Percentiles rank a stretch among this genome's conserved stretches.
Evolutionary conservation across 2,797 vertebrate species (phyloP).

Genomic region (Eurystomus glaucurus): DNA sequence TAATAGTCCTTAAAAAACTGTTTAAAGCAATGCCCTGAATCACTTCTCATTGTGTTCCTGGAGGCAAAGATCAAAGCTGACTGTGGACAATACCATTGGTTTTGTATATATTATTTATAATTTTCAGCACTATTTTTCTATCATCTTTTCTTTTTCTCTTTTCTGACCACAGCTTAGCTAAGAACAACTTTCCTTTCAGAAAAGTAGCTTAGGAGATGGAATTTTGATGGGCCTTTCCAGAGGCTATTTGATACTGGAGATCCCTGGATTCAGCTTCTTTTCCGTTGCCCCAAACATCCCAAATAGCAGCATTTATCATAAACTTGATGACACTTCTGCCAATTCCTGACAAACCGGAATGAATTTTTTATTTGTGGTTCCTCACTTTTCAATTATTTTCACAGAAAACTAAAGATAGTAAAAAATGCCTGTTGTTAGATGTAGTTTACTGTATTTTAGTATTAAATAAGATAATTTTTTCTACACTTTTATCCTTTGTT

Average conservation of each 20-base stretch:
- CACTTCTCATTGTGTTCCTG: not conserved
- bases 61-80: not conserved
- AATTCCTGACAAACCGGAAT: not conserved
- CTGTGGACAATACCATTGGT: not conserved
- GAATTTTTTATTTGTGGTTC: not conserved
- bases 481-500: not conserved
- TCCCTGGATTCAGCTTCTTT: not conserved
- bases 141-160: not conserved
- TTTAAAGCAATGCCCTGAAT: not conserved
- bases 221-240: not conserved
- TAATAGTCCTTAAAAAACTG: not conserved
- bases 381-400: not conserved
- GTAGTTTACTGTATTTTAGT: not conserved
- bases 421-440: not conserved
- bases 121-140: not conserved
- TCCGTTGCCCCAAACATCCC: not conserved
- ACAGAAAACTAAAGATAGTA: not conserved
- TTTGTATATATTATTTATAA: not conserved
- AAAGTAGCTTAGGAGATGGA: not conserved
- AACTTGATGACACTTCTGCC: not conserved
- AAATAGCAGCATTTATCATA: not conserved
- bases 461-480: not conserved
- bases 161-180: not conserved
- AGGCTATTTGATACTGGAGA: not conserved
- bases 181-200: not conserved